phyloP scores from a whole-genome alignment of 1,140 invertebrate species.

The Aethina tumida region DNA sequence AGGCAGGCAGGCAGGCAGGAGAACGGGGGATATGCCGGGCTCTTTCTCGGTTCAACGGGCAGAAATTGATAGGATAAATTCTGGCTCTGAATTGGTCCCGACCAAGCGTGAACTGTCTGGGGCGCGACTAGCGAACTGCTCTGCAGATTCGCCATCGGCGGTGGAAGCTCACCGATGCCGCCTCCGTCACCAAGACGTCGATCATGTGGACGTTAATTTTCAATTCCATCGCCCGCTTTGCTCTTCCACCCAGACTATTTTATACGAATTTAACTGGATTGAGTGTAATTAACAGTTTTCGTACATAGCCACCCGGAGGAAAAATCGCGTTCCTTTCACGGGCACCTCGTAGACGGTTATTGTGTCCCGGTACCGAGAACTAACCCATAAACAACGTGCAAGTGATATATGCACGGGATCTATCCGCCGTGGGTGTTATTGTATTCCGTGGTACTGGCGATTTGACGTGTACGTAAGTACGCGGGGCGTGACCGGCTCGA shows the following conservation, averaged over 20 bases:
- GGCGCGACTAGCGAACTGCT: too few species aligned
- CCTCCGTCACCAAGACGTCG: too few species aligned
- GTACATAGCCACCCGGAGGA: too few species aligned
- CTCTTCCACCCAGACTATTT: too few species aligned
- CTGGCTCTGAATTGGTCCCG: constrained; percentile 51
- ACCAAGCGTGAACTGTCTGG: constrained; percentile 43
- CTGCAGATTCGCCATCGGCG: too few species aligned
- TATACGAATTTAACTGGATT: too few species aligned
- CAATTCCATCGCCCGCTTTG: too few species aligned
- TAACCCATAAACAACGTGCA: background rate
- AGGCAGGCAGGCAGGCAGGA: constrained; percentile 12
- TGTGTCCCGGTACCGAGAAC: background rate
- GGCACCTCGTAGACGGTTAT: too few species aligned
- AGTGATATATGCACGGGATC: background rate
- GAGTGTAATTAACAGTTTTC: too few species aligned
- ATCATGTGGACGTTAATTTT: too few species aligned
- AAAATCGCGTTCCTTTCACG: too few species aligned
- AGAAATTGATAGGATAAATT: constrained; percentile 59
- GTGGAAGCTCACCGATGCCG: too few species aligned
- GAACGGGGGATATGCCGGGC: constrained; percentile 25
- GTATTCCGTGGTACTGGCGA: background rate
- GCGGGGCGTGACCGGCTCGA: background rate
- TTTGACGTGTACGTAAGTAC: background rate
- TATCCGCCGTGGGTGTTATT: constrained; percentile 1
- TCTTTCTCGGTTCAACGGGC: constrained; percentile 53